Evolutionary conservation across 2,113 vertebrate genomes (phyloP).

Genomic region (Ochotona princeps): DNA sequence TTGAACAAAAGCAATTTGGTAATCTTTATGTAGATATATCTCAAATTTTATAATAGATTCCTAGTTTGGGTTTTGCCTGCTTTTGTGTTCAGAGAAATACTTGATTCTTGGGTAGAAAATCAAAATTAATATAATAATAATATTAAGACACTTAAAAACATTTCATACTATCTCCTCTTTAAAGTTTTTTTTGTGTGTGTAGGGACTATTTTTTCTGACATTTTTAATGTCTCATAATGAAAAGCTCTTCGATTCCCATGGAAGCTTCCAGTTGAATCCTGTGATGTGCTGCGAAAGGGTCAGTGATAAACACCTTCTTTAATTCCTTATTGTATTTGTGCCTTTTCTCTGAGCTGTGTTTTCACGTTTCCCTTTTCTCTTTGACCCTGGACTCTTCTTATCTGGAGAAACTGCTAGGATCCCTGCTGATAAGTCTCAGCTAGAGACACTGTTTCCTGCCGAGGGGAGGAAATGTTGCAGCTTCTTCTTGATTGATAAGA

Average conservation of each 20-base stretch:
- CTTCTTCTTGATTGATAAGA: slow-evolving; percentile 59
- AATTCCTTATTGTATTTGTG: slow-evolving; percentile 47
- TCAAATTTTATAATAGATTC: slow-evolving; percentile 23
- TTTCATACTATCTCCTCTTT: background rate
- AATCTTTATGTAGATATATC: slow-evolving; percentile 39
- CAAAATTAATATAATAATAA: slow-evolving; percentile 50
- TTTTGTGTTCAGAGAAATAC: slow-evolving; percentile 47
- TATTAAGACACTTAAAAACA: background rate
- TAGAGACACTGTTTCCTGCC: slow-evolving; percentile 49
- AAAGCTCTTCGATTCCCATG: background rate
- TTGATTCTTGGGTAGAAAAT: slow-evolving; percentile 45
- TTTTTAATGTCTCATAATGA: slow-evolving; percentile 13
- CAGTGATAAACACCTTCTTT: background rate
- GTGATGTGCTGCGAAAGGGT: background rate
- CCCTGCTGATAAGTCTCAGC: slow-evolving; percentile 66
- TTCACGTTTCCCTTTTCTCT: slow-evolving; percentile 14
- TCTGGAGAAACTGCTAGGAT: slow-evolving; percentile 25
- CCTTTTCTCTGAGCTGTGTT: slow-evolving; percentile 39
- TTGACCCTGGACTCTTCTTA: slow-evolving; percentile 63
- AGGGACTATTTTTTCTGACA: background rate
- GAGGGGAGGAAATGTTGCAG: slow-evolving; percentile 55
- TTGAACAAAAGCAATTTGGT: slow-evolving; percentile 39
- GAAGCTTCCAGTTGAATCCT: background rate
- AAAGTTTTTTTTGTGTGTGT: slow-evolving; percentile 49
- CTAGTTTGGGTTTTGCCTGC: slow-evolving; percentile 40